Base-by-base conservation (phyloP, 64 coral and sea anemone genomes). In the Stylophora pistillata region DNA sequence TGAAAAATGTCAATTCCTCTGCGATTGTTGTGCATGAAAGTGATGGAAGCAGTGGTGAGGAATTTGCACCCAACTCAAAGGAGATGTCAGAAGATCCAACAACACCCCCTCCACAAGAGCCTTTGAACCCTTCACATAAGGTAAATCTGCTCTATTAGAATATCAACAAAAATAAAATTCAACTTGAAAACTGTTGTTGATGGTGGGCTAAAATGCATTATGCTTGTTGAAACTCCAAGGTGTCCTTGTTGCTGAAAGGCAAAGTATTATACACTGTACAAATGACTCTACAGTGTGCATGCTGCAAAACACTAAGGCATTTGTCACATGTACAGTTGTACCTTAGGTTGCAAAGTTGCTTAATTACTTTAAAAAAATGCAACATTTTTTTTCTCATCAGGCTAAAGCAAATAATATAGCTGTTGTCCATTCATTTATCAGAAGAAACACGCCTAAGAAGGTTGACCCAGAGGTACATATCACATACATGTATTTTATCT, bases 361-460 rank as follows among this genome's bases (percentile, higher is more conserved):
- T 17, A 61, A 61, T 18, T 61, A 17, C 58, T 61, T 2, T 18
- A n/a, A n/a, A 11, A 10, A 68, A 68, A 68, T 10, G 21, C 26
- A 25, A 68, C 23, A 10, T 68, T 7, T 6, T 20, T 20, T 11
- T n/a, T 26, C 10, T 63, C 34, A 17, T 72, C 86, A 93, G 71
- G 77, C 83, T 18, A 89, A 89, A 60, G 26, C 87, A 71, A 90
- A 61, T 63, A 94, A 94, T 63, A 86, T 94, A 32, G 86, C 91
- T 15, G 77, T 92, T 10, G 92, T 96, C 27, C 75, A 96, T 90
- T 93, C 90, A 15, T 96, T 96, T 62, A 96, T 96, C 55, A 90
- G 33, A 64, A 86, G 94, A 60, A 96, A 96, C 32, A 96, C 94
- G 5, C 94, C 94, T 31, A 96, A 93, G 72, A 96, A 96, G 60